Conservation (phyloP, 2,797 vertebrate species). For the Lithobates pipiens region DNA sequence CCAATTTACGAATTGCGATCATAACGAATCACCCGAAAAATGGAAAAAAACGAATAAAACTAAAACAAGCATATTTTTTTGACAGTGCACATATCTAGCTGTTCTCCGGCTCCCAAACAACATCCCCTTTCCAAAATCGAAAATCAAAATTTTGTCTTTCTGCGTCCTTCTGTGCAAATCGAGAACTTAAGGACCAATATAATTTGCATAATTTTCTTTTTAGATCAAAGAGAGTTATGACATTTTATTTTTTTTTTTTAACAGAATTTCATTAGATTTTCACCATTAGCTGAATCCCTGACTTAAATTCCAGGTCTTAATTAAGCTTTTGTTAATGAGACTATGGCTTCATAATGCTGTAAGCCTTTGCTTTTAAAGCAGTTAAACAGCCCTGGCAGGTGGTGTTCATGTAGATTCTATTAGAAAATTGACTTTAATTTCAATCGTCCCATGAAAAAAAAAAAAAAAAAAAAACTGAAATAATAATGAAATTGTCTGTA, state of each 20-base stretch:
- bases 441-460: constrained; percentile 10
- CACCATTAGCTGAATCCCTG: constrained; percentile 72
- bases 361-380: constrained; percentile 55
- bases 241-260: constrained; percentile 65
- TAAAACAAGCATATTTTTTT: no score
- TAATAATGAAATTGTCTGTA: constrained; percentile 10
- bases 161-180: constrained; percentile 65
- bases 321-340: constrained; percentile 78
- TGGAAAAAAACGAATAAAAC: no score
- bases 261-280: constrained; percentile 65
- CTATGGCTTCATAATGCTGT: constrained; percentile 73
- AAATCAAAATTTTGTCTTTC: background rate
- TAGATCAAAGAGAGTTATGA: constrained; percentile 74
- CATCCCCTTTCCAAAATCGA: background rate
- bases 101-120: background rate
- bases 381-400: constrained; percentile 61
- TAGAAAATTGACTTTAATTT: constrained; percentile 33
- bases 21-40: no score
- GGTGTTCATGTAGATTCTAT: constrained; percentile 46
- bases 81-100: no score
- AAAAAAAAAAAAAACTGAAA: constrained; percentile 10
- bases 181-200: constrained; percentile 76
- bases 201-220: constrained; percentile 77
- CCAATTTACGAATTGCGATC: no score
- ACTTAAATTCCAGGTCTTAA: constrained; percentile 77